Percentiles rank a stretch among this genome's conserved stretches.
phyloP scores from a whole-genome alignment of 2,797 vertebrate genomes.

The Anas bernieri region DNA sequence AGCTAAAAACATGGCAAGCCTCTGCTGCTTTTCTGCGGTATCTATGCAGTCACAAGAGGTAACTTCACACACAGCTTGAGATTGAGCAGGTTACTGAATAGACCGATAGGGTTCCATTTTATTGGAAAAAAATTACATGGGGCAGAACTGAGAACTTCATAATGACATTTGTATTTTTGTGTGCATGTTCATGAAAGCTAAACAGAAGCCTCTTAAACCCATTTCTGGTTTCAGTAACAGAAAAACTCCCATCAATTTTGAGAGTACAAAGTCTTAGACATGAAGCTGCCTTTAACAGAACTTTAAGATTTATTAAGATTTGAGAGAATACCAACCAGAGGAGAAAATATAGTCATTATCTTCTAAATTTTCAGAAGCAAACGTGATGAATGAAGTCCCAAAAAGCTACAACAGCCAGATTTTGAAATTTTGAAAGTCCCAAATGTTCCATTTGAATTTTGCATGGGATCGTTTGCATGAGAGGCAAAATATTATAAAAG shows the following conservation, averaged over 20 bases:
- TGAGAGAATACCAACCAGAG: background rate
- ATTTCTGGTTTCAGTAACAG: background rate
- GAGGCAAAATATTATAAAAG: background rate
- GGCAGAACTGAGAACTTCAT: background rate
- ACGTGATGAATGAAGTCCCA: background rate
- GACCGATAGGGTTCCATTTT: background rate
- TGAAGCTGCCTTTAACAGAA: background rate
- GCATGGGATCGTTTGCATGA: background rate
- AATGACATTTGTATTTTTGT: background rate
- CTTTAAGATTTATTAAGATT: background rate
- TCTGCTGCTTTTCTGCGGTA: background rate
- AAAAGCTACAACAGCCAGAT: background rate
- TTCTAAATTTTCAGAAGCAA: background rate
- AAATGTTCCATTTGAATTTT: background rate
- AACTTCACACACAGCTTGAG: background rate
- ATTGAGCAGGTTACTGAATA: background rate
- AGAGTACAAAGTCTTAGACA: background rate
- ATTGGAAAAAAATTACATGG: background rate
- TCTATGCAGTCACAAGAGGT: fast-evolving
- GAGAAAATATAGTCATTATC: background rate
- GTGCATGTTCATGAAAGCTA: background rate
- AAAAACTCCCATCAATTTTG: background rate
- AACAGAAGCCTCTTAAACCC: background rate
- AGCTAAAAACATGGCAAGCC: background rate
- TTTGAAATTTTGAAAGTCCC: background rate